Evolutionary conservation across 2,113 vertebrate species (phyloP).

Genomic region (Willisornis vidua): DNA sequence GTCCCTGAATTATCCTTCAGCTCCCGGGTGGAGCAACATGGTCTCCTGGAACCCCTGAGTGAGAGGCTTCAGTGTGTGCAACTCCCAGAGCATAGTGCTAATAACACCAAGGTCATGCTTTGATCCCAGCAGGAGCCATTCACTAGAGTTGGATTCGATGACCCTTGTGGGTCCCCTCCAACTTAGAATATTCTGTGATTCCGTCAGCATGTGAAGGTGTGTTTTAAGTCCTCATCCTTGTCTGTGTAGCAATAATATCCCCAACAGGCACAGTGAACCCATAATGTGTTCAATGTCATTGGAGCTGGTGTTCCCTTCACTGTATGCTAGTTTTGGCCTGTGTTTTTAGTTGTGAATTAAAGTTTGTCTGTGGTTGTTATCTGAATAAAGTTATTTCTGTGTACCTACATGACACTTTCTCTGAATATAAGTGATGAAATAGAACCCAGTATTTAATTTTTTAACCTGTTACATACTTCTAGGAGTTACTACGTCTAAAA

Average conservation of each 20-base stretch:
- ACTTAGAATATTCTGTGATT: background rate
- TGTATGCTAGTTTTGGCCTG: background rate
- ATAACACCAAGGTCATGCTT: background rate
- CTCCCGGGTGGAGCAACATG: fast-evolving
- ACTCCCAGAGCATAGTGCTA: background rate
- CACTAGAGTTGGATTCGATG: background rate
- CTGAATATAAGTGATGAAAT: background rate
- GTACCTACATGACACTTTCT: background rate
- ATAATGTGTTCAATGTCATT: background rate
- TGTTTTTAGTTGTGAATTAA: background rate
- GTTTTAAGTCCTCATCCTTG: background rate
- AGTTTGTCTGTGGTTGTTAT: background rate
- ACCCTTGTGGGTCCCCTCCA: background rate
- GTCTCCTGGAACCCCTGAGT: too few species aligned
- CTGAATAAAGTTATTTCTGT: background rate
- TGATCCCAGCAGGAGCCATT: background rate
- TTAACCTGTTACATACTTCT: background rate
- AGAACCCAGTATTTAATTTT: background rate
- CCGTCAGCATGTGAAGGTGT: too few species aligned
- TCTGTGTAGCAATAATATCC: background rate
- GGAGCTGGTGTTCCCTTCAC: background rate
- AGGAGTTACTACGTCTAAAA: background rate
- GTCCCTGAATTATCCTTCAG: too few species aligned
- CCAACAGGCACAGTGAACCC: background rate
- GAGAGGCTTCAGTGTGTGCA: too few species aligned